Evolutionary conservation across 2,113 vertebrate genomes (phyloP).

Genomic region (Todiramphus chloris): DNA sequence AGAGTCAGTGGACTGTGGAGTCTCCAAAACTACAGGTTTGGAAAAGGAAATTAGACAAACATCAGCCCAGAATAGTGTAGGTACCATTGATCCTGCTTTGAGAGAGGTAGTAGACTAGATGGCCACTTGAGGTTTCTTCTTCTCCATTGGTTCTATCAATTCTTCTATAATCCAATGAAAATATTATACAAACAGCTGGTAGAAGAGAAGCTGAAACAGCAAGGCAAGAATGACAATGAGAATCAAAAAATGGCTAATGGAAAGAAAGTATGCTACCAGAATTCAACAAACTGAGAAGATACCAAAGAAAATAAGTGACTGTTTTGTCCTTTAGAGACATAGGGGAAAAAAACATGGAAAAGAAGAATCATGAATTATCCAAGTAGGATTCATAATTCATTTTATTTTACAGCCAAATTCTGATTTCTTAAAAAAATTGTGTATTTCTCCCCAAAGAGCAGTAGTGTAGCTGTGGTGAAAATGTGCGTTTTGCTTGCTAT

Average conservation of each 20-base stretch:
- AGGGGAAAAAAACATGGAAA: not conserved
- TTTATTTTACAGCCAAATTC: not conserved
- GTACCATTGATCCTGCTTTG: not conserved
- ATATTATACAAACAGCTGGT: not conserved
- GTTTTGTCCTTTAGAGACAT: not conserved
- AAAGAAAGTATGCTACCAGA: not conserved
- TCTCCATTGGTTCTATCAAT: not conserved
- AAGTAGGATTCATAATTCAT: not conserved
- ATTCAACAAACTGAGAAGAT: not conserved
- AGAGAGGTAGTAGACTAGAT: not conserved
- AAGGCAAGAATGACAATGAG: not conserved
- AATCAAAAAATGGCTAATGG: not conserved
- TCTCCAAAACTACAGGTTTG: not conserved
- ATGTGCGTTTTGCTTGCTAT: not conserved
- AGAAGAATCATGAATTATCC: not conserved
- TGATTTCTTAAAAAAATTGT: not conserved
- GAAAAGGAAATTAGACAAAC: not conserved
- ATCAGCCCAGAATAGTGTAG: not conserved
- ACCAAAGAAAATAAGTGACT: not conserved
- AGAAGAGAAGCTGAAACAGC: not conserved
- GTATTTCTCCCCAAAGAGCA: not conserved
- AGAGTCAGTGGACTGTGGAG: not conserved
- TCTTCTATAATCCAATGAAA: not conserved
- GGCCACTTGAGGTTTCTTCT: not conserved
- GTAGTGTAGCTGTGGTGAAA: not conserved